Conservation (phyloP, 2,797 vertebrate genomes). For the Notolabrus celidotus region DNA sequence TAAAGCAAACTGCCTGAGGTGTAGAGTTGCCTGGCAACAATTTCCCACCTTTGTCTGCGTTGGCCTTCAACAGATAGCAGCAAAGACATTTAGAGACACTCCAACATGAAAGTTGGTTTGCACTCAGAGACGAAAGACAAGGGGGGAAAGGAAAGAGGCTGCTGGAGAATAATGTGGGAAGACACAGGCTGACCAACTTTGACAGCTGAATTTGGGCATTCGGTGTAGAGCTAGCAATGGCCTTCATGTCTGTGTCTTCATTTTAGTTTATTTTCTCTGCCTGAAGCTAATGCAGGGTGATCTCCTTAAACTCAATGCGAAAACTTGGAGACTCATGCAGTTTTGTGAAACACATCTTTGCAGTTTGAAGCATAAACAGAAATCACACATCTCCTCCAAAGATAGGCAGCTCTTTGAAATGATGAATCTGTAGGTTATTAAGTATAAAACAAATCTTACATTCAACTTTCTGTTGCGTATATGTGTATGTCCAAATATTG, state of each 20-base stretch:
- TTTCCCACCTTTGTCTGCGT: conserved; percentile 58
- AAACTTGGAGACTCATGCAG: background rate
- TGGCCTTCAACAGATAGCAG: conserved; percentile 64
- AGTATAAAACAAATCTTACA: no score
- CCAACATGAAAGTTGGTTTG: conserved; percentile 43
- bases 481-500: no score
- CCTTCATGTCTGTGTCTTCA: background rate
- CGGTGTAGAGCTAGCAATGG: no score
- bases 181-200: background rate
- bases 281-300: background rate
- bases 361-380: background rate
- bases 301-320: background rate
- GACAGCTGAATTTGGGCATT: background rate
- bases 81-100: conserved; percentile 51
- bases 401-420: no score
- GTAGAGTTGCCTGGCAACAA: conserved; percentile 77
- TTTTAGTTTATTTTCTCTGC: background rate
- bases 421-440: no score
- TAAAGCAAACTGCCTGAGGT: conserved; percentile 63
- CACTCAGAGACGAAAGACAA: background rate
- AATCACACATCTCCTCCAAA: background rate
- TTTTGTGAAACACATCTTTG: background rate
- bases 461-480: no score
- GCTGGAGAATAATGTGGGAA: background rate
- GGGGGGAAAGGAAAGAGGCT: background rate